phyloP scores from a whole-genome alignment of 2,888 invertebrate genomes.

The Oligia latruncula region DNA sequence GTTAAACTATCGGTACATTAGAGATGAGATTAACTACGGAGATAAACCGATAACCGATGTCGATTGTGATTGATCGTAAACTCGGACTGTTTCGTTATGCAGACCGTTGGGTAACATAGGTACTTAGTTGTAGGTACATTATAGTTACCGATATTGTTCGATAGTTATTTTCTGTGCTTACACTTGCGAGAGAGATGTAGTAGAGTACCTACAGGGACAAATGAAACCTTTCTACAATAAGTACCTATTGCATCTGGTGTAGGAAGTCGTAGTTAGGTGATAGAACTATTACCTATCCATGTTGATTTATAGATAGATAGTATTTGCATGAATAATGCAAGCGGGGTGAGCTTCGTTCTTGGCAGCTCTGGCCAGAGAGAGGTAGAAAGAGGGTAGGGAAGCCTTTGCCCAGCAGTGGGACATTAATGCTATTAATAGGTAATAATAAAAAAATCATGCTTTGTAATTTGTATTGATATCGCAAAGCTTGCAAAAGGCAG shows the following conservation, averaged over 20 bases:
- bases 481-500: not conserved
- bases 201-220: not conserved
- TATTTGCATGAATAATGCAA: not conserved
- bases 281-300: not conserved
- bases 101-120: not conserved
- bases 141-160: not conserved
- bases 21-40: slow-evolving; percentile 17
- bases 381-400: not conserved
- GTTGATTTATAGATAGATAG: too few species aligned
- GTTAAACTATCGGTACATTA: slow-evolving; percentile 7
- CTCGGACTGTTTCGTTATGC: slow-evolving; percentile 39
- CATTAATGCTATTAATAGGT: not conserved
- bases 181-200: not conserved
- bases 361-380: not conserved
- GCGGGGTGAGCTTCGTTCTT: too few species aligned
- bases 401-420: not conserved
- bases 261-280: too few species aligned
- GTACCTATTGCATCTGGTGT: not conserved
- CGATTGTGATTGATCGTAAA: slow-evolving; percentile 48
- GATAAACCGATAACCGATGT: slow-evolving; percentile 41
- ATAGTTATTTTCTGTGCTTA: not conserved
- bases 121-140: not conserved
- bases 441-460: not conserved
- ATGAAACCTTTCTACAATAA: not conserved
- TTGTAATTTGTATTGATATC: not conserved